These are phyloP conservation scores for Bimastos eiseni DNA, from an alignment of 2,888 invertebrate species.

Conservation along the genomic window DNA sequence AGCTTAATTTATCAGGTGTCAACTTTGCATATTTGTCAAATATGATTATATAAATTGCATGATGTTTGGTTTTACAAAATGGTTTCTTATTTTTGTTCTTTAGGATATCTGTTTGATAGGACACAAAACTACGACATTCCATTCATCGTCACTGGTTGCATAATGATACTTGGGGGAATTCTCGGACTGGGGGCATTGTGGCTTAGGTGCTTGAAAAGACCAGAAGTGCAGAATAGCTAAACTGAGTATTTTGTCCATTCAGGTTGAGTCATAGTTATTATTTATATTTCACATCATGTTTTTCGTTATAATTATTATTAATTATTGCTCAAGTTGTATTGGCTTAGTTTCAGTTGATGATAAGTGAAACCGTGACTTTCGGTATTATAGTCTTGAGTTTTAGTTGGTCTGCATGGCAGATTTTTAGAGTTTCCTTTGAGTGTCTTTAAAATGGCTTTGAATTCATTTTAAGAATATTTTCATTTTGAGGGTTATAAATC, in stretches of 20 bases:
- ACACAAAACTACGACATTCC: slow-evolving; percentile 42
- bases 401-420: too few species aligned
- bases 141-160: slow-evolving; percentile 39
- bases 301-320: too few species aligned
- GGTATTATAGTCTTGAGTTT: too few species aligned
- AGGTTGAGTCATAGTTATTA: too few species aligned
- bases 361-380: too few species aligned
- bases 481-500: too few species aligned
- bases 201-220: slow-evolving; percentile 22
- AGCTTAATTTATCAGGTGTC: neutral
- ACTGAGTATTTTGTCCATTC: neutral
- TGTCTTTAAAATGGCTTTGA: too few species aligned
- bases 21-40: neutral
- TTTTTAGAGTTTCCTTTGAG: too few species aligned
- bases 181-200: slow-evolving; percentile 33
- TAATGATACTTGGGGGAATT: slow-evolving; percentile 35
- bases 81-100: neutral
- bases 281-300: too few species aligned
- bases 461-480: too few species aligned
- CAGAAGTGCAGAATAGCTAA: slow-evolving; percentile 14
- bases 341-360: too few species aligned
- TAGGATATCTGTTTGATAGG: slow-evolving; percentile 42
- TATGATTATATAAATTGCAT: neutral
- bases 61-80: neutral
- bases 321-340: too few species aligned